A percentile compares a stretch with the other conserved stretches of the same genome.
These are phyloP conservation scores for Microplitis demolitor DNA, from an alignment of 1,140 invertebrate genomes.

Conservation along the genomic window DNA sequence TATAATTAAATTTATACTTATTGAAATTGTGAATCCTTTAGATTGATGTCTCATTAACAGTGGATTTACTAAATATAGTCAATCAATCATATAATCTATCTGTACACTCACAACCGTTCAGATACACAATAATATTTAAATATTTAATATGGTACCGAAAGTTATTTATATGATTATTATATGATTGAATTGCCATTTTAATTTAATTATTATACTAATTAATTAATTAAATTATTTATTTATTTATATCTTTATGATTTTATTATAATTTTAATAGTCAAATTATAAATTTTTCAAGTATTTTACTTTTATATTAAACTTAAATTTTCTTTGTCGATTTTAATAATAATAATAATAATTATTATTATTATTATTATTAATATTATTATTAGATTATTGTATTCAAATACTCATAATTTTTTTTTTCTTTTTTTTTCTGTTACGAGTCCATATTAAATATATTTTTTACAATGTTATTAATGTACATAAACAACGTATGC, in stretches of 20 bases:
- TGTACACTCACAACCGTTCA: slow-evolving; percentile 57
- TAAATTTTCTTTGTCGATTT: background rate
- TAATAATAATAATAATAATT: too few species aligned
- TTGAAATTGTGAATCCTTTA: slow-evolving; percentile 22
- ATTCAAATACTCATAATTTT: background rate
- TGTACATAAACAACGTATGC: slow-evolving; percentile 60
- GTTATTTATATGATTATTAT: background rate
- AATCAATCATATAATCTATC: slow-evolving; percentile 53
- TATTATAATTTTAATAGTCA: background rate
- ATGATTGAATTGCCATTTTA: slow-evolving; percentile 13
- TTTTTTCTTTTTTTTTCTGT: slow-evolving; percentile 14
- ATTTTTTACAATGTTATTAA: slow-evolving; percentile 60
- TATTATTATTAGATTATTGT: background rate
- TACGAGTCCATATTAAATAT: slow-evolving; percentile 59
- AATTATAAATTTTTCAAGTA: background rate
- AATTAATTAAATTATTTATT: background rate
- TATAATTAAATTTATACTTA: background rate
- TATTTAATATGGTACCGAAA: slow-evolving; percentile 55
- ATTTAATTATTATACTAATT: slow-evolving; percentile 3
- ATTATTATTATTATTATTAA: background rate
- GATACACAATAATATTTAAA: slow-evolving; percentile 57
- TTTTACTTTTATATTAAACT: background rate
- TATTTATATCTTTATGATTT: too few species aligned
- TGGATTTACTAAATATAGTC: slow-evolving; percentile 45
- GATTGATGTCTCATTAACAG: slow-evolving; percentile 43